Evolutionary conservation across 2,113 vertebrate species (phyloP).

Genomic region (Baryphthengus martii): DNA sequence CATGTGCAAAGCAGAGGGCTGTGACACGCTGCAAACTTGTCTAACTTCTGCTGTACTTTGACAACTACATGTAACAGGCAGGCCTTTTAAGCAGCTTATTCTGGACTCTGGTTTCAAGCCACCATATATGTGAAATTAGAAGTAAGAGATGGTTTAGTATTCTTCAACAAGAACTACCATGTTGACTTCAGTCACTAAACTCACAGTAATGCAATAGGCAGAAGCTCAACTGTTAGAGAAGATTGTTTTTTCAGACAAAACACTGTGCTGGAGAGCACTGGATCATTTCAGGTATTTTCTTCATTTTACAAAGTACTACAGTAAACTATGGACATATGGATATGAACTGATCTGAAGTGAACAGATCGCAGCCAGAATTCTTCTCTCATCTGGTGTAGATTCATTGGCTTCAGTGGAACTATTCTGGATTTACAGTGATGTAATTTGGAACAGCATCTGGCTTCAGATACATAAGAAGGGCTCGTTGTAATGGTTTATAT

Average conservation of each 20-base stretch:
- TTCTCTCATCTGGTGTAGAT: conserved; percentile 58
- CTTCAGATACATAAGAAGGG: not conserved
- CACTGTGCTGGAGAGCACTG: not conserved
- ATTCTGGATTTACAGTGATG: conserved; percentile 57
- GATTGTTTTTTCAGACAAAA: not conserved
- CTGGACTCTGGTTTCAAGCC: not conserved
- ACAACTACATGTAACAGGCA: not conserved
- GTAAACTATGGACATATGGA: not conserved
- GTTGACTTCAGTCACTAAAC: not conserved
- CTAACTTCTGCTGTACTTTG: not conserved
- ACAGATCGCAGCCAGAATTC: conserved; percentile 45
- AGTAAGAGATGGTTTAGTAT: not conserved
- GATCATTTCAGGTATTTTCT: not conserved
- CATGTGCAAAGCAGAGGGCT: not conserved
- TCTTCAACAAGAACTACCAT: not conserved
- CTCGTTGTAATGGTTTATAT: conserved; percentile 22
- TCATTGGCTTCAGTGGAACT: conserved; percentile 35
- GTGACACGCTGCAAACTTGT: not conserved
- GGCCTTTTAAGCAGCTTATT: not conserved
- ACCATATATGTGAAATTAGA: not conserved
- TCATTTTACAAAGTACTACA: not conserved
- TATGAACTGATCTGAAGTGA: conserved; percentile 2
- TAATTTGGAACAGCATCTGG: conserved; percentile 56
- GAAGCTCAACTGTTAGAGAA: not conserved
- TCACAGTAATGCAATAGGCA: not conserved